Evolutionary conservation across 1,140 invertebrate species (phyloP).

Genomic region (Phenacoccus solenopsis): DNA sequence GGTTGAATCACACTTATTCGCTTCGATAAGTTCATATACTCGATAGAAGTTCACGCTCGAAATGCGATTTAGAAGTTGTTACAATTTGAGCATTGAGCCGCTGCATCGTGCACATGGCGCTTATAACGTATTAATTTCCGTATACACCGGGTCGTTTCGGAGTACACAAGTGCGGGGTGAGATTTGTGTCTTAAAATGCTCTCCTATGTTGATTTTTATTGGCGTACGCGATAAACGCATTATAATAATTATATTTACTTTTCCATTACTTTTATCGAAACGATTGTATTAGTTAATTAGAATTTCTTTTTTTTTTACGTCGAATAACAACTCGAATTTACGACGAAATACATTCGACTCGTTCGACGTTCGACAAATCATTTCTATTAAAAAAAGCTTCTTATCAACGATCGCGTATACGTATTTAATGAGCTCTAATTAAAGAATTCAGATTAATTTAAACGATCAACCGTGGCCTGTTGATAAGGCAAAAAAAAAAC

Average conservation of each 20-base stretch:
- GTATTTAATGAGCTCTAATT: constrained; percentile 13
- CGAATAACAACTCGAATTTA: constrained; percentile 10
- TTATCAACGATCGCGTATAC: not conserved
- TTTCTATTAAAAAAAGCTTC: not conserved
- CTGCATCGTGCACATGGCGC: no score
- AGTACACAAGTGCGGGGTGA: not conserved
- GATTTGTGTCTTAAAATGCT: not conserved
- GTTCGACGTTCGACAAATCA: constrained; percentile 4
- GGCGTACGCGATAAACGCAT: not conserved
- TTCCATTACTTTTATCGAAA: constrained; percentile 2
- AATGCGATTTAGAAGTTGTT: no score
- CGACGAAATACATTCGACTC: not conserved
- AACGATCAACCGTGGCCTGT: constrained; percentile 14
- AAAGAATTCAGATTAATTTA: constrained; percentile 17
- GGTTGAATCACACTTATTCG: no score
- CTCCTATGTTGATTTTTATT: not conserved
- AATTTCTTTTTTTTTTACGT: not conserved
- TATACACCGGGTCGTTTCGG: no score
- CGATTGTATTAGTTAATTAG: constrained; percentile 8
- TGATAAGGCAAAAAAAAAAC: constrained; percentile 7
- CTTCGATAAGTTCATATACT: no score
- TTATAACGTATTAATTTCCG: no score
- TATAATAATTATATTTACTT: not conserved
- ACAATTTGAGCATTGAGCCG: no score
- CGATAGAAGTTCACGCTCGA: no score